phyloP scores from a whole-genome alignment of 1,140 invertebrate genomes.

The Achroia grisella region DNA sequence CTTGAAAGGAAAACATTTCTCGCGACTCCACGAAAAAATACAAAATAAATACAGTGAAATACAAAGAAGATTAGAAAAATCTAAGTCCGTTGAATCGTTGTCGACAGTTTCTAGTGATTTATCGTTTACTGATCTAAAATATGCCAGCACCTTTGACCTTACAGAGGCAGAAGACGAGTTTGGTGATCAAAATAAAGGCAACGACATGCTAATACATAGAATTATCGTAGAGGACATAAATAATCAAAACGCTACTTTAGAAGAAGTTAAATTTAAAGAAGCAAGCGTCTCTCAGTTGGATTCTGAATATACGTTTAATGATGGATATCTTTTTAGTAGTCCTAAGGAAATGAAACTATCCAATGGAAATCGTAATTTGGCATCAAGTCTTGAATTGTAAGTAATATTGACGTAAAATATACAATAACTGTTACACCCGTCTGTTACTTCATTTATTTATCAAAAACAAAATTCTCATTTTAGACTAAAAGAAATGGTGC shows the following conservation, averaged over 20 bases:
- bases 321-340: neutral
- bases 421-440: no score
- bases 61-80: constrained; percentile 53
- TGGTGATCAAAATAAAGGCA: constrained; percentile 4
- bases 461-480: no score
- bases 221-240: constrained; percentile 17
- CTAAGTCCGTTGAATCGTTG: constrained; percentile 47
- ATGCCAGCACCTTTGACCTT: constrained; percentile 28
- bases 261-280: constrained; percentile 27
- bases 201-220: neutral
- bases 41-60: constrained; percentile 58
- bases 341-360: neutral
- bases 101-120: constrained; percentile 22
- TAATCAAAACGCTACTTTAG: constrained; percentile 22
- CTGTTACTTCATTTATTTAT: no score
- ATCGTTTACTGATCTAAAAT: constrained; percentile 26
- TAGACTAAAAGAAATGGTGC: no score
- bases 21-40: constrained; percentile 47
- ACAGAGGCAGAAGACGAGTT: constrained; percentile 18
- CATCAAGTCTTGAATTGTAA: constrained; percentile 53
- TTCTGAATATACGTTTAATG: constrained; percentile 3
- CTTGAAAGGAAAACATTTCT: constrained; percentile 27
- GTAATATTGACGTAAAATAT: constrained; percentile 17
- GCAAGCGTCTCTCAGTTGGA: constrained; percentile 17
- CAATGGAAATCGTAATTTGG: constrained; percentile 5